Evolutionary conservation across 2,888 invertebrate species (phyloP).

Genomic region (Druceiella hillmani): DNA sequence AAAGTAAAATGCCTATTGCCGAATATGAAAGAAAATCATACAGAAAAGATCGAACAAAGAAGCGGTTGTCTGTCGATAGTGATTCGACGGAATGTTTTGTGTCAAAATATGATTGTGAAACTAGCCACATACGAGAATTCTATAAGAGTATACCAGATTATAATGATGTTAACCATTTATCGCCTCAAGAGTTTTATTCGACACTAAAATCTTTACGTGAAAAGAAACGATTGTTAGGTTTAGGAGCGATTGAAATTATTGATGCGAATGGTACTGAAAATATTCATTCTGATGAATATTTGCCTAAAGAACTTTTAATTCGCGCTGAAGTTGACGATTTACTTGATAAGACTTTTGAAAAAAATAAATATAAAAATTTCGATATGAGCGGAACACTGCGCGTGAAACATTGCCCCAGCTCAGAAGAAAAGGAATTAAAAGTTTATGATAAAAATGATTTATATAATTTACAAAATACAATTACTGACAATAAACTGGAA

Average conservation of each 20-base stretch:
- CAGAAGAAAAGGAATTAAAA: too few species aligned
- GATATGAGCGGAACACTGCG: too few species aligned
- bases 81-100: slow-evolving; percentile 33
- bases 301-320: too few species aligned
- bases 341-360: too few species aligned
- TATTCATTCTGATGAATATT: too few species aligned
- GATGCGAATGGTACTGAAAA: slow-evolving; percentile 29
- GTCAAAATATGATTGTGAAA: slow-evolving; percentile 38
- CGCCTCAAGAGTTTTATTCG: slow-evolving; percentile 68
- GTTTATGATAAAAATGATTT: too few species aligned
- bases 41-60: slow-evolving; percentile 30
- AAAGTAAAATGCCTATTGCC: slow-evolving; percentile 65
- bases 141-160: slow-evolving; percentile 78
- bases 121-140: slow-evolving; percentile 63
- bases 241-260: slow-evolving; percentile 36
- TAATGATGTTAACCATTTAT: slow-evolving; percentile 68
- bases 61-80: slow-evolving; percentile 39
- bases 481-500: slow-evolving; percentile 1
- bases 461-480: too few species aligned
- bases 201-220: slow-evolving; percentile 61
- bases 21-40: slow-evolving; percentile 56
- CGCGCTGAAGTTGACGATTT: too few species aligned
- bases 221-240: slow-evolving; percentile 46
- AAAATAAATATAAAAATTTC: too few species aligned
- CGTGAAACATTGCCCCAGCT: too few species aligned